Base-by-base conservation (phyloP, 2,797 vertebrate genomes). In the Austrolebias charrua region DNA sequence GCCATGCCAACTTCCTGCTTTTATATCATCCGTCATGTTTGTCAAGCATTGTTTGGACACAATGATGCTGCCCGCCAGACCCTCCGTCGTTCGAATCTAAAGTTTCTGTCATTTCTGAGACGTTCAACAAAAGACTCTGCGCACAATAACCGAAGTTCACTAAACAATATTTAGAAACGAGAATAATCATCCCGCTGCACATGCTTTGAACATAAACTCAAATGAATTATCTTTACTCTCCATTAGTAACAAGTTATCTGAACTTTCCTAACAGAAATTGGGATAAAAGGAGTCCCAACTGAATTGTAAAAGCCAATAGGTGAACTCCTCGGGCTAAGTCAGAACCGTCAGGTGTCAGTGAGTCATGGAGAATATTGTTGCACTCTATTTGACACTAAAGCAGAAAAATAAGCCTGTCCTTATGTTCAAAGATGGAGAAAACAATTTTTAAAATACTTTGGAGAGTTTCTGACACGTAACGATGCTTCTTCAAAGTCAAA, bases 1-100 rank as follows among this genome's bases (percentile, higher is more conserved):
- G 43, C 70, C 40, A 58, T 86, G 83, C 82, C 83, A 75, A 65
- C 80, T 89, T 92, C 89, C 91, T 91, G 87, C 85, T 85, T 87
- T 91, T 90, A 87, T 90, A 72, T 77, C 75, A 78, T 66, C 42
- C 2, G 69, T 65, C 60, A 6, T 69, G 50, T 86, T 84, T 86
- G 77, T 84, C 80, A 66, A 63, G 72, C 53, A 90, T 92, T 92
- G 92, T 92, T 88, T 75, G 31, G 57, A 66, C 75, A 90, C 80
- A 91, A 89, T 88, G 85, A 68, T 60, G 13, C 71, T 29, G 51
- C 82, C 75, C 61, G 72, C 47, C 20, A 50, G 43, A 56, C 35
- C 54, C 53, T 62, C 18, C 2, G 3, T 11, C 45, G 18, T 47
- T 40, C 31, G 7, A 45, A 33, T 60, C 66, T 73, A 11, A 64